Base-by-base conservation (phyloP, 2,797 vertebrate species). In the Arremon aurantiirostris region DNA sequence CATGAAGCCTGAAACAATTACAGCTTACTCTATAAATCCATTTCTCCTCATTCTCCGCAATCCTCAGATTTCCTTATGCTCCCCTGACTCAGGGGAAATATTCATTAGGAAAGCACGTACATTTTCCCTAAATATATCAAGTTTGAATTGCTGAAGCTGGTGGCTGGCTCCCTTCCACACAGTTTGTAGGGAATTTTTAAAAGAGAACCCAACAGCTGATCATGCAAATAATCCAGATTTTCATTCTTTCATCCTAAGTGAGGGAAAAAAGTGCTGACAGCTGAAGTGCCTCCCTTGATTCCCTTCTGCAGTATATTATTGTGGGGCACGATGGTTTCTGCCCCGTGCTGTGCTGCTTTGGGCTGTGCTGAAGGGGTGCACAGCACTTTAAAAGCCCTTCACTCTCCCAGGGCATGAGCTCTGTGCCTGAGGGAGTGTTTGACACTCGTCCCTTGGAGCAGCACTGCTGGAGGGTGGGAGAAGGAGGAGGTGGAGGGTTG, bases 1-100 rank as follows among this genome's bases (percentile, higher is more conserved):
- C 39, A 76, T 66, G 47, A 96, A 95, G 80, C 72, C 90, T 97
- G 96, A 95, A 97, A 92, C 90, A 97, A 97, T 97, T 96, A 84
- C 66, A 95, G 73, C 64, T 92, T 91, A 80, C 76, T 78, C 78
- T 70, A 59, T 66, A 89, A 97, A 93, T 95, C 68, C 28, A 20
- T 76, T 85, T 93, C 73, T 37, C 37, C 68, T 92, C 39, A 21
- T 72, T 90, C 69, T 71, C 41, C 20, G 50, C 55, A 79, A 46
- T 92, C 82, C 94, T 94, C 63, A 34, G 60, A 76, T 97, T 97
- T 92, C 76, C 90, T 90, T 77, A 76, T 82, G 79, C 92, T 97
- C 41, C 35, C 59, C 52, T 87, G 89, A 89, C 82, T 91, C 64
- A 44, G 64, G 42, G 85, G 94, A 93, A 89, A 94, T 86, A 82